phyloP scores from a whole-genome alignment of 1,140 invertebrate species.

The Orussus abietinus region DNA sequence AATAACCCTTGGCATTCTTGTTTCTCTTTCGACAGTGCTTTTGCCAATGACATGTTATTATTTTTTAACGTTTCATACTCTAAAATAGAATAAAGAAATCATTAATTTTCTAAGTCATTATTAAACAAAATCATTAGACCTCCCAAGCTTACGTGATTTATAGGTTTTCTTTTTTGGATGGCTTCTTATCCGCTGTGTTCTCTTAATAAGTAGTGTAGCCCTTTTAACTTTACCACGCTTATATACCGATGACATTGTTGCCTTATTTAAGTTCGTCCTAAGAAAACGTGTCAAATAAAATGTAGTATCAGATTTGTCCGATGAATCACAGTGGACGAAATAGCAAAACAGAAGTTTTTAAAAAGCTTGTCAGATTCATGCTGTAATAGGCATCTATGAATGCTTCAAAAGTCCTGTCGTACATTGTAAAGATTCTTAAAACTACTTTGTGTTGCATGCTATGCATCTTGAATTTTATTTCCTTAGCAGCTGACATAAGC shows the following conservation, averaged over 20 bases:
- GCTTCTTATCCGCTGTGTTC: constrained; percentile 16
- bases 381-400: no score
- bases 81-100: constrained; percentile 18
- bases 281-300: no score
- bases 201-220: constrained; percentile 28
- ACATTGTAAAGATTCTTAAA: no score
- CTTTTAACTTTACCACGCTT: constrained; percentile 30
- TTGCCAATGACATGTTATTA: constrained; percentile 40
- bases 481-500: no score
- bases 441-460: no score
- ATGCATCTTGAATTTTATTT: no score
- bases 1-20: constrained; percentile 33
- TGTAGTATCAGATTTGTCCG: no score
- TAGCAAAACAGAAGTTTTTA: no score
- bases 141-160: constrained; percentile 24
- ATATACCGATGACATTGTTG: constrained; percentile 30
- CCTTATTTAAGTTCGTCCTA: no score
- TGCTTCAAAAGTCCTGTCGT: no score
- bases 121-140: background rate
- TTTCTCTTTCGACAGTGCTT: constrained; percentile 36
- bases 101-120: background rate
- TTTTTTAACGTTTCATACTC: constrained; percentile 36
- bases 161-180: constrained; percentile 21
- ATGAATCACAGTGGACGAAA: no score
- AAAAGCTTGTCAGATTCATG: no score